phyloP scores from a whole-genome alignment of 1,140 invertebrate species.

The Tetramorium simillimum region DNA sequence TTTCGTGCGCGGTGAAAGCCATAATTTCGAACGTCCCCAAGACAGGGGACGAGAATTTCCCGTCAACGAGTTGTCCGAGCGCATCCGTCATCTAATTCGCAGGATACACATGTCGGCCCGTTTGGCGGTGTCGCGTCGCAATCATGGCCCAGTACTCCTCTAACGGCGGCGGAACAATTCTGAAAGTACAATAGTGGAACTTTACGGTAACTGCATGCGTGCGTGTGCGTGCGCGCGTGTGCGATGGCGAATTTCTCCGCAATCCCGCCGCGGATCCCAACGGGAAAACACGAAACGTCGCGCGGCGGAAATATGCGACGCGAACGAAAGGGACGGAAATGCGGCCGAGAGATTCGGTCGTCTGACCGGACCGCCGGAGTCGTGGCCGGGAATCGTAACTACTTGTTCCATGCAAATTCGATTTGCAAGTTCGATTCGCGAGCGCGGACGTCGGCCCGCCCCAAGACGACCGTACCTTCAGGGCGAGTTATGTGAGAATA shows the following conservation, averaged over 20 bases:
- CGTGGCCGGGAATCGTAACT: constrained; percentile 34
- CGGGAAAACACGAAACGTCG: constrained; percentile 34
- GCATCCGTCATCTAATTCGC: constrained; percentile 50
- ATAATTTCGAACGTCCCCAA: constrained; percentile 35
- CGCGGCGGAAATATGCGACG: constrained; percentile 25
- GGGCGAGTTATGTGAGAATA: constrained; percentile 54
- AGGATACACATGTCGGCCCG: background rate
- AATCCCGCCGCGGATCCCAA: constrained; percentile 31
- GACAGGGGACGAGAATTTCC: constrained; percentile 20
- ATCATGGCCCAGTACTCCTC: constrained; percentile 16
- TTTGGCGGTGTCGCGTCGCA: constrained; percentile 5
- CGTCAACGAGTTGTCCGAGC: constrained; percentile 37
- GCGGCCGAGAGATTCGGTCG: background rate
- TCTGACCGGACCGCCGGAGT: background rate
- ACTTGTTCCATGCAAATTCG: constrained; percentile 77
- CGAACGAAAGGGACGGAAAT: constrained; percentile 39
- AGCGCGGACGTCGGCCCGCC: constrained; percentile 22
- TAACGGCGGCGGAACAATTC: constrained; percentile 34
- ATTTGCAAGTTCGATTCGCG: constrained; percentile 74
- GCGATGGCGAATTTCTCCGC: constrained; percentile 32
- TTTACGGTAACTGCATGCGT: background rate
- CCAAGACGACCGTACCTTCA: constrained; percentile 24
- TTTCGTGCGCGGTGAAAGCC: background rate
- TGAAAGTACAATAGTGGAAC: constrained; percentile 53
- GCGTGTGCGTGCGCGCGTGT: background rate